phyloP scores from a whole-genome alignment of 2,888 invertebrate genomes.

The Chelonus formosanus region DNA sequence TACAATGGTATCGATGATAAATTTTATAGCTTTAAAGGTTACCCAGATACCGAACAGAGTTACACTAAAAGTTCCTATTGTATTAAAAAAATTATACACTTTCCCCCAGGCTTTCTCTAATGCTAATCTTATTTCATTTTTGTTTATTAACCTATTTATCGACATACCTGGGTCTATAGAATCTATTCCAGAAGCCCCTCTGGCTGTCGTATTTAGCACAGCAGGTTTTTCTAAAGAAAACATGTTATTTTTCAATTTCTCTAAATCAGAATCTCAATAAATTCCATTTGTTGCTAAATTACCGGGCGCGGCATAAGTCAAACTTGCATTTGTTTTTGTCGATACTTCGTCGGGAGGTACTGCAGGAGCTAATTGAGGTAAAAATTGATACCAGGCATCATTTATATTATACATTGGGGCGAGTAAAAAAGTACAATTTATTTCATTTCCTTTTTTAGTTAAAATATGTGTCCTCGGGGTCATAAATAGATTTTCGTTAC shows the following conservation, averaged over 20 bases:
- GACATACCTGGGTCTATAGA: background rate
- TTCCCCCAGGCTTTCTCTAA: background rate
- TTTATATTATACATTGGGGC: background rate
- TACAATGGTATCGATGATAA: slow-evolving; percentile 6
- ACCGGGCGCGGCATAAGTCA: background rate
- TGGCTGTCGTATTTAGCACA: slow-evolving; percentile 10
- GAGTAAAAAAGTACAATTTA: background rate
- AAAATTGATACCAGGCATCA: background rate
- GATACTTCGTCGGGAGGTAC: background rate
- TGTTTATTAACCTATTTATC: background rate
- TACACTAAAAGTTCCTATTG: slow-evolving; percentile 10
- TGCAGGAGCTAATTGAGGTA: background rate
- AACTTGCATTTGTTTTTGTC: background rate
- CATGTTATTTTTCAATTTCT: slow-evolving; percentile 11
- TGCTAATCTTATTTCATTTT: background rate
- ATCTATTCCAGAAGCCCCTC: slow-evolving; percentile 9
- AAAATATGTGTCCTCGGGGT: background rate
- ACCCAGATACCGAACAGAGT: slow-evolving; percentile 10
- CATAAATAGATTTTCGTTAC: background rate
- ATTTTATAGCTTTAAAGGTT: slow-evolving; percentile 1
- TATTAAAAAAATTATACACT: slow-evolving; percentile 1
- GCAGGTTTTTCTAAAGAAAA: slow-evolving; percentile 33
- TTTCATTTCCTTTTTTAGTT: background rate
- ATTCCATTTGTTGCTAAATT: background rate
- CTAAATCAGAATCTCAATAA: background rate